phyloP scores from a whole-genome alignment of 2,888 invertebrate species.

The Serripes groenlandicus region DNA sequence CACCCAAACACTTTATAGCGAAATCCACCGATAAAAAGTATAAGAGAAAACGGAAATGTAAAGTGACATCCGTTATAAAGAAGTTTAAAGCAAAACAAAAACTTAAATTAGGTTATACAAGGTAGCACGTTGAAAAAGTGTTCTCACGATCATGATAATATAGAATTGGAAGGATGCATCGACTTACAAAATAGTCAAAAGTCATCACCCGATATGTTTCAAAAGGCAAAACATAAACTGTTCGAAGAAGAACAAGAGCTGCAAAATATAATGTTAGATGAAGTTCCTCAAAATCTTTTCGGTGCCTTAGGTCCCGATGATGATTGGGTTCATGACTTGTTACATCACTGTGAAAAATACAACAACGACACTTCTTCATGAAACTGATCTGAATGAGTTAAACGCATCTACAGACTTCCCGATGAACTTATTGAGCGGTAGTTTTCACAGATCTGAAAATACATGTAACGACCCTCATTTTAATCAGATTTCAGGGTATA shows the following conservation, averaged over 20 bases:
- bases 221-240: slow-evolving; percentile 23
- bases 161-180: too few species aligned
- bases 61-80: neutral
- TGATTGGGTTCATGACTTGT: neutral
- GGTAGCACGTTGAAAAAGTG: slow-evolving; percentile 27
- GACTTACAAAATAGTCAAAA: neutral
- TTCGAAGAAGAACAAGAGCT: slow-evolving; percentile 21
- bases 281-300: slow-evolving; percentile 26
- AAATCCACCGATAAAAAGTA: neutral
- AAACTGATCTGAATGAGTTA: neutral
- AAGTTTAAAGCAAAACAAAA: neutral
- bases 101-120: too few species aligned
- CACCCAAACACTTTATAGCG: slow-evolving; percentile 24
- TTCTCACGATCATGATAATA: slow-evolving; percentile 8
- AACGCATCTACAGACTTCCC: slow-evolving; percentile 27
- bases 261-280: neutral
- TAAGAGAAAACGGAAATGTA: neutral
- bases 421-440: slow-evolving; percentile 19
- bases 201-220: slow-evolving; percentile 1
- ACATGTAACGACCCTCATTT: slow-evolving; percentile 11
- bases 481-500: slow-evolving; percentile 39
- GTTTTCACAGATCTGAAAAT: slow-evolving; percentile 1
- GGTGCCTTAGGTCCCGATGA: slow-evolving; percentile 1
- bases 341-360: neutral
- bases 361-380: neutral